Percentiles rank a stretch among this genome's conserved stretches.
phyloP scores from a whole-genome alignment of 2,113 vertebrate genomes.

The Oceanites oceanicus region DNA sequence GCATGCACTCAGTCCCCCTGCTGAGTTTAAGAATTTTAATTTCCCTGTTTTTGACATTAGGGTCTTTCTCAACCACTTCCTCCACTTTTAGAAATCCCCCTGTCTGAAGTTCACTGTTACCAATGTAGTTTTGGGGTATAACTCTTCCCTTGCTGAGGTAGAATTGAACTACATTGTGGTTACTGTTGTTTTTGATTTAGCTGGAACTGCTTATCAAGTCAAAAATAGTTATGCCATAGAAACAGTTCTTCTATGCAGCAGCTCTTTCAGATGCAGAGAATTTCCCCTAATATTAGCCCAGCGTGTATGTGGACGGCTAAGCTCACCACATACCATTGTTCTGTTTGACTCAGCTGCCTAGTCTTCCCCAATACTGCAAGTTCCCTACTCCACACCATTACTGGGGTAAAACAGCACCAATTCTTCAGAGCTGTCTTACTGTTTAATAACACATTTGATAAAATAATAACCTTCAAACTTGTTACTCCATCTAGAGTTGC shows the following conservation, averaged over 20 bases:
- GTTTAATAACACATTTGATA: background rate
- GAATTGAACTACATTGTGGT: background rate
- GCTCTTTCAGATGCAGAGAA: background rate
- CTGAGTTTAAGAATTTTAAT: slow-evolving; percentile 21
- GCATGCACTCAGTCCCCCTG: background rate
- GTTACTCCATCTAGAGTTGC: background rate
- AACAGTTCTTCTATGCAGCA: background rate
- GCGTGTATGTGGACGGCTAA: background rate
- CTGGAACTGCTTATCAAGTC: background rate
- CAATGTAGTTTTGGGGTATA: background rate
- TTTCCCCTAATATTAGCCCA: background rate
- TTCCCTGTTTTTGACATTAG: slow-evolving; percentile 8
- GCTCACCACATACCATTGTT: background rate
- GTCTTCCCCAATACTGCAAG: background rate
- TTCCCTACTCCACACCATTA: background rate
- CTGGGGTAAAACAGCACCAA: background rate
- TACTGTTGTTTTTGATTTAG: background rate
- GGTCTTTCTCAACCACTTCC: slow-evolving; percentile 17
- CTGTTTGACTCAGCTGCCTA: background rate
- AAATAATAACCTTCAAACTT: background rate
- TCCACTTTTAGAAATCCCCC: slow-evolving; percentile 31
- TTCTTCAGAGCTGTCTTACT: background rate
- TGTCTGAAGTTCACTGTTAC: background rate
- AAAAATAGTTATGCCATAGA: background rate
- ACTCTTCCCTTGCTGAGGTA: background rate